Base-by-base conservation (phyloP, 2,888 invertebrate species). In the Aspidiotus rigidus region DNA sequence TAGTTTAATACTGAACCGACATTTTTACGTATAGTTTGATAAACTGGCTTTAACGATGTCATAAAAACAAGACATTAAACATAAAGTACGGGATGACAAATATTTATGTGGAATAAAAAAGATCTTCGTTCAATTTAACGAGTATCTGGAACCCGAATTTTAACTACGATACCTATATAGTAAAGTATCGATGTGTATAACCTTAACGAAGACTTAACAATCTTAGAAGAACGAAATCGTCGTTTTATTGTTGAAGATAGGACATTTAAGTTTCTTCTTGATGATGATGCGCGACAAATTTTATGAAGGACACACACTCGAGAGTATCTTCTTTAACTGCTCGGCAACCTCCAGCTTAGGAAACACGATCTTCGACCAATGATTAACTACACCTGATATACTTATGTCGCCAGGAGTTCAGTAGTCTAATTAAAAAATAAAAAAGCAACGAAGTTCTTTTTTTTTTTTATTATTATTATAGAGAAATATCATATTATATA, bases 31-130 rank as follows among this genome's bases (percentile, higher is more conserved):
- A 39, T 59, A 57, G 42, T 59, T 57, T 66, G 66, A 66, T 66
- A 66, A 66, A 66, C 28, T 66, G 66, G 66, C 59, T 66, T 66
- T 66, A 66, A 66, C 59, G 66, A 66, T 66, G 66, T 66, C 66
- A 57, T 66, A 66, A 66, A 66, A 66, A 42, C 49, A 49, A 66
- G 59, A 49, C 66, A 66, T 66, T 66, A 66, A 66, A 66, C 49
- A 59, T 39, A 49, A 28, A 66, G 59, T 57, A 57, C 66, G 59
- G 56, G 66, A 57, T 66, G 66, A 66, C 66, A 66, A 66, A 66
- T 66, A 66, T 66, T 66, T 66, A 66, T 57, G 66, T 56, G 66
- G 59, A 57, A 66, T 66, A 66, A 66, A 66, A 66, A 59, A 66
- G 57, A 66, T 66, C 59, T 66, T 66, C 66, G 59, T 59, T 59